Percentiles rank a stretch among this genome's conserved stretches.
Evolutionary conservation across 2,113 vertebrate genomes (phyloP).

Genomic region (Eidolon helvum): DNA sequence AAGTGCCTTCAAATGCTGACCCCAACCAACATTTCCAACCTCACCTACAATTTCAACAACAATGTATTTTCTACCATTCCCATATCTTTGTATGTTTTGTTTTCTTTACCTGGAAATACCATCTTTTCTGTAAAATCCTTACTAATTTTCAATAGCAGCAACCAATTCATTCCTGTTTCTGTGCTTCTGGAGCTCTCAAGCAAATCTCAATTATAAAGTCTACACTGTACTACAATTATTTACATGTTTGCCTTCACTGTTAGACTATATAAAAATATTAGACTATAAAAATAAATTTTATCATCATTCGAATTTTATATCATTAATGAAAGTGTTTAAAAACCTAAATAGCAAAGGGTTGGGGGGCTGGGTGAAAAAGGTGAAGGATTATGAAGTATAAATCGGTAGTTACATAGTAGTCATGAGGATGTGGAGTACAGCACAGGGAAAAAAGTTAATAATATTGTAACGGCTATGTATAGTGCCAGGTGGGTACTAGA

Average conservation of each 20-base stretch:
- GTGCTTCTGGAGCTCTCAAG: not conserved
- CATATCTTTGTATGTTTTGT: not conserved
- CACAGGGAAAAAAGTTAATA: too few relatives aligned
- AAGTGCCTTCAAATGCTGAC: not conserved
- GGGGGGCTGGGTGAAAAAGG: too few relatives aligned
- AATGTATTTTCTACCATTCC: not conserved
- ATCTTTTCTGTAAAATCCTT: not conserved
- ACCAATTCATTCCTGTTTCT: not conserved
- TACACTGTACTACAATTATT: not conserved
- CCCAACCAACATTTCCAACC: not conserved
- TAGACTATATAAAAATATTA: not conserved
- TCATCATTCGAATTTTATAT: not conserved
- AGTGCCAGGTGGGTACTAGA: too few relatives aligned
- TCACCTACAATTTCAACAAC: not conserved
- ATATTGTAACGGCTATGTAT: too few relatives aligned
- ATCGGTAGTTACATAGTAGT: too few relatives aligned
- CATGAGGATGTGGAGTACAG: too few relatives aligned
- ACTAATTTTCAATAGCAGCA: not conserved
- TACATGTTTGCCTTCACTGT: not conserved
- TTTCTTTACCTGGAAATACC: not conserved
- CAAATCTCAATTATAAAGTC: constrained; percentile 26
- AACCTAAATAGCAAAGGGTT: not conserved
- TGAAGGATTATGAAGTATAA: too few relatives aligned
- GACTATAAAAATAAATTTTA: not conserved
- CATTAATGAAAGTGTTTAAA: not conserved